Base-by-base conservation (phyloP, 2,888 invertebrate species). In the Odontomyia ornata region DNA sequence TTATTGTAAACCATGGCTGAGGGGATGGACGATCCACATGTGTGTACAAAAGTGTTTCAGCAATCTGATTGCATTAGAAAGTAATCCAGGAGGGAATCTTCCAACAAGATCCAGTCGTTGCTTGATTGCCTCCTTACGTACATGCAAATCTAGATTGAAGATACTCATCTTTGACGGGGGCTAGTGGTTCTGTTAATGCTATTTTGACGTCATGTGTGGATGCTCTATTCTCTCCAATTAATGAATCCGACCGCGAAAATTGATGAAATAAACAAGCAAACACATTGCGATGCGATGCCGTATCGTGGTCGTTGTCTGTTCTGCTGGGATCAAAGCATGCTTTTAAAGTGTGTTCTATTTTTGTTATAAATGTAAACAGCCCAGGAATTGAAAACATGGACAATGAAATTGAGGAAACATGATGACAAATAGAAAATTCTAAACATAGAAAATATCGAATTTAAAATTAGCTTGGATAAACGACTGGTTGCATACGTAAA, bases 231-330 rank as follows among this genome's bases (percentile, higher is more conserved):
- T 23, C 60, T 60, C 52, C 69, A 47, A 69, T 47, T 69, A 69
- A 47, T 69, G 69, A 69, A 69, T 47, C 69, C 47, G 69, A 69
- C 69, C 69, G 69, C 47, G 69, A 69, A 69, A 69, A 25, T 69
- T 69, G 23, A 47, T 69, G 25, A 25, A 69, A 69, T 69, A 69
- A 69, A 69, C 69, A 46, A 69, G 69, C 60, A 60, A 60, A 60
- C 60, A 60, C 13, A 60, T 60, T 18, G 60, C 60, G 25, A 60
- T 60, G 60, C 21, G 7, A 60, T 25, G 13, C 23, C 60, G 60
- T 60, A 15, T 25, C 52, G 52, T 52, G 52, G 52, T 52, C 60
- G 60, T 23, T 60, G 60, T 60, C 60, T 60, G 60, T 25, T 56
- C 60, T 21, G 25, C 60, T 52, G 25, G 25, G 18, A 64, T 27